These are phyloP conservation scores for Actias luna DNA, from an alignment of 2,888 invertebrate species.

Conservation along the genomic window DNA sequence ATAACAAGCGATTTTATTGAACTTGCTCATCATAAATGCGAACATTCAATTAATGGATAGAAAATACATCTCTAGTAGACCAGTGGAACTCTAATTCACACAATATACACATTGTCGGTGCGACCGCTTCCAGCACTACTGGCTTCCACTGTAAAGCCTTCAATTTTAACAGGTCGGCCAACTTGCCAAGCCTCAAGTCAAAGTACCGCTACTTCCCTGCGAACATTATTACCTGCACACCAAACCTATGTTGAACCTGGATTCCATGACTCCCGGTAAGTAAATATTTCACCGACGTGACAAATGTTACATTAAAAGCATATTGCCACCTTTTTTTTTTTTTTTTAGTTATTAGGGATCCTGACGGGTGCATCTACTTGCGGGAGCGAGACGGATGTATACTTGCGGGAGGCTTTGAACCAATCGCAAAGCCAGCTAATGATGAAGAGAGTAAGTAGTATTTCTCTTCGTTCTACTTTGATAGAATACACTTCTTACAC, in stretches of 20 bases:
- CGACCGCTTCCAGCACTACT: too few relatives aligned
- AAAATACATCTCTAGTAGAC: too few relatives aligned
- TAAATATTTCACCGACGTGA: neutral
- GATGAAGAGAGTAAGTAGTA: constrained; percentile 83
- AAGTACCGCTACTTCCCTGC: constrained; percentile 94
- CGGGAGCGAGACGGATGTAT: constrained; percentile 92
- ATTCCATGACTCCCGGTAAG: constrained; percentile 90
- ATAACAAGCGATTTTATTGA: too few relatives aligned
- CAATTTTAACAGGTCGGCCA: constrained; percentile 88
- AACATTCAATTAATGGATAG: too few relatives aligned
- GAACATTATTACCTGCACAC: constrained; percentile 97
- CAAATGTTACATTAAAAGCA: neutral
- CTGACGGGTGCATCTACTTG: constrained; percentile 93
- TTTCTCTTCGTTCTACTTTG: too few relatives aligned
- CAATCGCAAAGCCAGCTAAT: constrained; percentile 93
- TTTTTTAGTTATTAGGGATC: constrained; percentile 88
- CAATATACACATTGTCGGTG: too few relatives aligned
- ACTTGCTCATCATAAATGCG: too few relatives aligned
- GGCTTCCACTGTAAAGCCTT: too few relatives aligned
- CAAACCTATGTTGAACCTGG: constrained; percentile 87
- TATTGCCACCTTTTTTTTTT: neutral
- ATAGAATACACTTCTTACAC: too few relatives aligned
- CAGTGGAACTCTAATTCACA: too few relatives aligned
- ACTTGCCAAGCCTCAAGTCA: constrained; percentile 91
- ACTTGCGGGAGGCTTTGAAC: constrained; percentile 95